phyloP scores from a whole-genome alignment of 2,797 vertebrate genomes.

The Acipenser oxyrinchus region DNA sequence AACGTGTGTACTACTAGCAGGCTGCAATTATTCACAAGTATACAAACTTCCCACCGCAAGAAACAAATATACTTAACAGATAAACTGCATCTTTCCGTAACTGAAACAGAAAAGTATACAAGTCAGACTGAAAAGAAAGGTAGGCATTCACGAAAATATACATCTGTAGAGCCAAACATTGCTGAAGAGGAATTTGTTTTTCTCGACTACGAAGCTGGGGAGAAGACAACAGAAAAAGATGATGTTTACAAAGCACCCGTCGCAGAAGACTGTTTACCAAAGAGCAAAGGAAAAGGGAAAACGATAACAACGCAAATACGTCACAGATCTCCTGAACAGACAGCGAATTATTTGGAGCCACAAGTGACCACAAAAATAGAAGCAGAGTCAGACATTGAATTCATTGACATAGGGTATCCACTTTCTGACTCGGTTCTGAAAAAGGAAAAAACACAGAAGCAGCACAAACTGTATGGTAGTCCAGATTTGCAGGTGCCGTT shows the following conservation, averaged over 20 bases:
- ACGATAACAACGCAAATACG: slow-evolving; percentile 9
- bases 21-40: no score
- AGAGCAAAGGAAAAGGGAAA: slow-evolving; percentile 1
- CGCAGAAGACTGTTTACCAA: slow-evolving; percentile 4
- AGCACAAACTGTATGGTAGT: slow-evolving; percentile 44
- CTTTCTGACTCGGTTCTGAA: slow-evolving; percentile 25
- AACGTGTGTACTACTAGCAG: no score
- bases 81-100: no score
- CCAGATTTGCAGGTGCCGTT: slow-evolving; percentile 46
- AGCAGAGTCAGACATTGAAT: slow-evolving; percentile 36
- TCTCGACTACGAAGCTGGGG: slow-evolving; percentile 34
- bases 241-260: slow-evolving; percentile 3
- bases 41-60: no score
- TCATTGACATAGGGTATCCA: slow-evolving; percentile 47
- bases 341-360: slow-evolving; percentile 23
- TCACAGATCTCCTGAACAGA: slow-evolving; percentile 33
- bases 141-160: not conserved
- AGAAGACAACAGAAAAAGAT: slow-evolving; percentile 3
- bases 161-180: slow-evolving; percentile 43
- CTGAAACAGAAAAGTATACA: no score
- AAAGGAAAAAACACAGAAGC: slow-evolving; percentile 23
- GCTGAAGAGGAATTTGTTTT: slow-evolving; percentile 53
- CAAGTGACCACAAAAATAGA: slow-evolving; percentile 4
- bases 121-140: not conserved
- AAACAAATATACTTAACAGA: no score